These are phyloP conservation scores for Dryocosmus kuriphilus DNA, from an alignment of 2,888 invertebrate species.

Conservation along the genomic window DNA sequence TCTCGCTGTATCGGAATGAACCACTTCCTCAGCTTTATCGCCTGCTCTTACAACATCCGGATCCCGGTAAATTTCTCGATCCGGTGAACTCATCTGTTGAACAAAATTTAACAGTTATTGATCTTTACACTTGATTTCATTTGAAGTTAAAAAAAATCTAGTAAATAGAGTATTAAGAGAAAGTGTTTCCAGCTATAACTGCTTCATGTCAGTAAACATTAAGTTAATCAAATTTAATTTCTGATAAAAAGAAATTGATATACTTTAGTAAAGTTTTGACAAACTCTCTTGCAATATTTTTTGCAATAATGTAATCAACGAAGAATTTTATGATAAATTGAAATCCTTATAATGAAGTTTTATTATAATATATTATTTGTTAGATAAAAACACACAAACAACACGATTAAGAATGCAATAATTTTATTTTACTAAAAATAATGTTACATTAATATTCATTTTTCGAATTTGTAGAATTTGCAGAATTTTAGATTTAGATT, in stretches of 20 bases:
- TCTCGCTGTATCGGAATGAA: constrained; percentile 83
- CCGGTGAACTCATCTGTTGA: constrained; percentile 82
- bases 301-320: no score
- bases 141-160: background rate
- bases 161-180: background rate
- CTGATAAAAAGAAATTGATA: background rate
- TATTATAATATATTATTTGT: background rate
- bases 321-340: no score
- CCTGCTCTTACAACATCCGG: constrained; percentile 85
- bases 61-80: constrained; percentile 86
- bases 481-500: background rate
- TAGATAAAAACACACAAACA: background rate
- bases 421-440: background rate
- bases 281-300: background rate
- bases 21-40: constrained; percentile 79
- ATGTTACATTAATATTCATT: no score
- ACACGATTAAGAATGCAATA: background rate
- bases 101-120: background rate
- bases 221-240: background rate
- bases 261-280: background rate
- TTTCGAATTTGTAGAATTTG: no score
- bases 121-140: background rate
- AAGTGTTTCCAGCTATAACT: background rate
- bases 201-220: background rate
- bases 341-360: no score